Conservation (phyloP, 2,797 vertebrate species). For the Eulemur coronatus region DNA sequence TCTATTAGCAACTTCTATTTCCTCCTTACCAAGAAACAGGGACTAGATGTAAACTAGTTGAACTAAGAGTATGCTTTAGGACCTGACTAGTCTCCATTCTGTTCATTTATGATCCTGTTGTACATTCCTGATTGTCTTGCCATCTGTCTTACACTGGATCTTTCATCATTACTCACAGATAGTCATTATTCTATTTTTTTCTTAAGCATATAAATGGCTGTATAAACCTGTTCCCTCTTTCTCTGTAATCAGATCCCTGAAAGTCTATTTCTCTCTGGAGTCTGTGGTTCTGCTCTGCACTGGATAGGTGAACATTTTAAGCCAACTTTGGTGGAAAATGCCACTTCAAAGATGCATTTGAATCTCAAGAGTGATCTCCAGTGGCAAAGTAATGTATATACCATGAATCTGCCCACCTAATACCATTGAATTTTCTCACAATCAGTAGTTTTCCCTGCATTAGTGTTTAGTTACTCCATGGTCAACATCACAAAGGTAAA, state of each 20-base stretch:
- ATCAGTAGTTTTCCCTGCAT: background rate
- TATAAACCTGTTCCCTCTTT: background rate
- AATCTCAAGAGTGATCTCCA: background rate
- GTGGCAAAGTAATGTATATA: background rate
- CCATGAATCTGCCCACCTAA: background rate
- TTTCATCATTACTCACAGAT: background rate
- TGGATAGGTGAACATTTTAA: background rate
- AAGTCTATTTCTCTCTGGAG: background rate
- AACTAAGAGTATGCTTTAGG: background rate
- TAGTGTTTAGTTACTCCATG: background rate
- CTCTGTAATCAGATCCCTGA: background rate
- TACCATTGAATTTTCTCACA: background rate
- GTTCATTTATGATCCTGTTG: background rate
- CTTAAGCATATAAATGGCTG: background rate
- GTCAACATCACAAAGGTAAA: background rate
- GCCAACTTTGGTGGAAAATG: background rate
- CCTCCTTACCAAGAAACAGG: background rate
- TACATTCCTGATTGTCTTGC: background rate
- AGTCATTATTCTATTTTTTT: background rate
- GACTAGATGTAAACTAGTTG: background rate
- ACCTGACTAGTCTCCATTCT: background rate
- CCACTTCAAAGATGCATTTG: background rate
- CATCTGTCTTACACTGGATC: background rate
- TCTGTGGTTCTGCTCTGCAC: background rate
- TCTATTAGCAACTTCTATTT: background rate